A percentile compares a stretch with the other conserved stretches of the same genome.
phyloP scores from a whole-genome alignment of 2,888 invertebrate genomes.

The Cephalotes varians region DNA sequence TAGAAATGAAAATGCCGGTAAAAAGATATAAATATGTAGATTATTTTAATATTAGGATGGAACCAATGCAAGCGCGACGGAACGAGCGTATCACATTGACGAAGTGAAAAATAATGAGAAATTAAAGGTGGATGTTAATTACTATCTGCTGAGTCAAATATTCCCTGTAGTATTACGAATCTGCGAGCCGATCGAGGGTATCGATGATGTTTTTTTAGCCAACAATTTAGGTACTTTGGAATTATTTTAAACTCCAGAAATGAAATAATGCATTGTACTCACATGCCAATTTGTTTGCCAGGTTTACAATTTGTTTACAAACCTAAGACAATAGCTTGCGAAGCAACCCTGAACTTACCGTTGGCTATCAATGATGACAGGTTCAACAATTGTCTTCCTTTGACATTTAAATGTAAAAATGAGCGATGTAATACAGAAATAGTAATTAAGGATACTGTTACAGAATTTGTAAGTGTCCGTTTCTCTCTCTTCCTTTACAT shows the following conservation, averaged over 20 bases:
- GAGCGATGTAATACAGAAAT: slow-evolving; percentile 85
- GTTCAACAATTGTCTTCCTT: slow-evolving; percentile 88
- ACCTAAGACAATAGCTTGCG: slow-evolving; percentile 76
- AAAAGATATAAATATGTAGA: not conserved
- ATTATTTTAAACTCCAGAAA: not conserved
- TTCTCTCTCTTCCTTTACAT: not conserved
- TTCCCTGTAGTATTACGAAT: slow-evolving; percentile 98
- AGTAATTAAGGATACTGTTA: slow-evolving; percentile 84
- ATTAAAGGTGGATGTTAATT: slow-evolving; percentile 93
- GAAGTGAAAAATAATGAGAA: slow-evolving; percentile 91
- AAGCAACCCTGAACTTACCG: slow-evolving; percentile 76
- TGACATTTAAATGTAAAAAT: slow-evolving; percentile 88
- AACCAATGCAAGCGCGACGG: slow-evolving; percentile 92
- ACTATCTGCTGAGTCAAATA: slow-evolving; percentile 97
- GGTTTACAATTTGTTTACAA: slow-evolving; percentile 79
- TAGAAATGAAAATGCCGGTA: not conserved
- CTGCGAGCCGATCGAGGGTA: slow-evolving; percentile 98
- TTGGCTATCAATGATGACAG: slow-evolving; percentile 86
- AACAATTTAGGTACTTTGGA: slow-evolving; percentile 92
- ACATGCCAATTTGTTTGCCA: slow-evolving; percentile 58
- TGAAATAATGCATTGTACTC: slow-evolving; percentile 9
- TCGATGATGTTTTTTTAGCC: slow-evolving; percentile 96
- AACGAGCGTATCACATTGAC: slow-evolving; percentile 97
- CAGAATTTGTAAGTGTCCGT: slow-evolving; percentile 81
- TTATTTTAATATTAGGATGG: slow-evolving; percentile 88